Evolutionary conservation across 2,888 invertebrate species (phyloP), one percentile per base, ranked within the genome.

Genomic region (Ernsta delagoae): DNA sequence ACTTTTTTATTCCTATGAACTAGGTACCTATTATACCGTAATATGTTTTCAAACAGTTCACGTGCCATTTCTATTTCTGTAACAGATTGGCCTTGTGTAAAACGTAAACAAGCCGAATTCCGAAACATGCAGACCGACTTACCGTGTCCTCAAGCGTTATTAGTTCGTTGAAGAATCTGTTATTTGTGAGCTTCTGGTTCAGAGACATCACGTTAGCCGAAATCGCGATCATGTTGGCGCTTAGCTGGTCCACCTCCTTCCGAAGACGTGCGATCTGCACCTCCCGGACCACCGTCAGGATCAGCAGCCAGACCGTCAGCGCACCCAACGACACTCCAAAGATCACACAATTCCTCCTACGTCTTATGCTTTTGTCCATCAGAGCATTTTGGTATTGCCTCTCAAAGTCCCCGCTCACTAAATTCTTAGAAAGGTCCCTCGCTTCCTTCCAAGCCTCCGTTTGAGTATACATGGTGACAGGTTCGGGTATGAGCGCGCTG

Each of bases 331-430:
- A 77, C 7, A 83, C 43, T 73, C 83, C 73, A 78, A 77, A 41
- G 78, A 87, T 75, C 70, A 83, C 65, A 78, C 86, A 84, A 11
- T 81, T 80, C 74, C 83, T 83, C 74, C 81, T 78, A 72, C 84
- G 76, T 71, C 80, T 74, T 59, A 78, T 75, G 8, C 77, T 77
- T 76, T 85, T 87, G 76, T 85, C 82, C 79, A 78, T 79, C 78
- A 83, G 79, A 62, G 77, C 81, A 72, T 79, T 80, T 57, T 80
- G 81, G 75, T 86, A 91, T 75, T 90, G 90, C 77, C 85, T 84
- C 79, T 91, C 90, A 73, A 88, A 92, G 72, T 93, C 92, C 73
- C 89, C 89, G 73, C 87, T 87, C 87, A 93, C 90, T 79, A 93
- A 82, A 72, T 90, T 92, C 82, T 89, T 89, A 12, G 92, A 89